These are phyloP conservation scores for Chrysopa pallens DNA, from an alignment of 1,140 invertebrate species.

Conservation along the genomic window DNA sequence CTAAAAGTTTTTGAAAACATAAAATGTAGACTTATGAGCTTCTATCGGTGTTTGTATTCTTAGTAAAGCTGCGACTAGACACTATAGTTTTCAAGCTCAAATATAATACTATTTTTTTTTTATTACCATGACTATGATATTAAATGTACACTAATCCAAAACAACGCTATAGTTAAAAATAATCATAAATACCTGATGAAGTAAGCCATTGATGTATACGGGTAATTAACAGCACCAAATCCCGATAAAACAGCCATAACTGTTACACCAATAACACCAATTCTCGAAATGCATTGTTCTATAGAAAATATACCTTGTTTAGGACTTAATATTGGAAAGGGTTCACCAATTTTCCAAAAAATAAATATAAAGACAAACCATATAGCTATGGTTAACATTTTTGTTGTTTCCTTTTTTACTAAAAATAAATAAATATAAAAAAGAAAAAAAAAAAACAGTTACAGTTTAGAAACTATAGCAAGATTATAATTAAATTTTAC, in stretches of 20 bases:
- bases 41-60: too few species aligned
- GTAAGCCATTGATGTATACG: conserved; percentile 97
- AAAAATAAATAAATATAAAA: conserved; percentile 17
- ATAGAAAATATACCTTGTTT: conserved; percentile 89
- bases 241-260: conserved; percentile 98
- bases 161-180: too few species aligned
- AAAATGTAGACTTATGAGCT: too few species aligned
- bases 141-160: too few species aligned
- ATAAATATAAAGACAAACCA: conserved; percentile 90
- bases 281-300: conserved; percentile 88
- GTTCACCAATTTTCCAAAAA: conserved; percentile 99
- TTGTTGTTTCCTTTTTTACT: conserved; percentile 67
- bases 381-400: conserved; percentile 60
- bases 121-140: too few species aligned
- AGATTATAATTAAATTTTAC: too few species aligned
- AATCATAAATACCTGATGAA: conserved; percentile 64
- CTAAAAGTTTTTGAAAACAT: too few species aligned
- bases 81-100: too few species aligned
- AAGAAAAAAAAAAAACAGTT: conserved; percentile 1
- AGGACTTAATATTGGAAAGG: conserved; percentile 91
- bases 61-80: too few species aligned
- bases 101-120: too few species aligned
- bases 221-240: conserved; percentile 99
- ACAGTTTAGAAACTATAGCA: too few species aligned
- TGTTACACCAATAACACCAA: conserved; percentile 97